Base-by-base conservation (phyloP, 2,888 invertebrate species). In the Camptogramma bilineatum region DNA sequence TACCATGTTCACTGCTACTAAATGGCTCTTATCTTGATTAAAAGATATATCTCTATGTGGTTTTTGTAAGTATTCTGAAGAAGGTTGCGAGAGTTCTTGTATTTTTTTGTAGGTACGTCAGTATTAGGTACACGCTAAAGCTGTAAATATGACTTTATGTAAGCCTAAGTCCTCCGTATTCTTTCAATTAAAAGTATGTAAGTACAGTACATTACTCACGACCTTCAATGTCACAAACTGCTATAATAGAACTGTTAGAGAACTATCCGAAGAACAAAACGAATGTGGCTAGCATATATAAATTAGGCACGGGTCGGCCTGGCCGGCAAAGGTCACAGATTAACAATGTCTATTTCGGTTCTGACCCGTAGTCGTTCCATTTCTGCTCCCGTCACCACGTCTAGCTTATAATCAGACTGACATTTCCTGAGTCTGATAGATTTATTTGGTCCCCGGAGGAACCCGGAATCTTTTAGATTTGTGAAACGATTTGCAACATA, bases 261-360 rank as follows among this genome's bases (percentile, higher is more conserved):
- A 66, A 70, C 72, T 70, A 68, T 71, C 64, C 63, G 28, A 46
- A 70, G 73, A 78, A 75, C 79, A 79, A 80, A 82, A 81, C 75
- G 74, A 76, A 77, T 80, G 78, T 75, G 74, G 77, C 78, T 78
- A 78, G 81, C 78, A 82, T 84, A 82, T 85, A 89, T 89, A 87
- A 88, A 90, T 90, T 86, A 86, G 79, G 80, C 78, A 81, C 79
- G 85, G 85, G 85, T 84, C 84, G 81, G 81, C 79, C 78, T 78
- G 80, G 79, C 75, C 76, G 78, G 73, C 79, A 89, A 90, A 90
- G 91, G 90, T 90, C 88, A 86, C 85, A 84, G 87, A 89, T 89
- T 88, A 88, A 87, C 85, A 83, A 80, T 82, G 79, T 73, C 84
- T 89, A 90, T 90, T 90, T 90, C 76, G 81, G 81, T 81, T 80